phyloP scores from a whole-genome alignment of 2,797 vertebrate species.

The Tadarida brasiliensis region DNA sequence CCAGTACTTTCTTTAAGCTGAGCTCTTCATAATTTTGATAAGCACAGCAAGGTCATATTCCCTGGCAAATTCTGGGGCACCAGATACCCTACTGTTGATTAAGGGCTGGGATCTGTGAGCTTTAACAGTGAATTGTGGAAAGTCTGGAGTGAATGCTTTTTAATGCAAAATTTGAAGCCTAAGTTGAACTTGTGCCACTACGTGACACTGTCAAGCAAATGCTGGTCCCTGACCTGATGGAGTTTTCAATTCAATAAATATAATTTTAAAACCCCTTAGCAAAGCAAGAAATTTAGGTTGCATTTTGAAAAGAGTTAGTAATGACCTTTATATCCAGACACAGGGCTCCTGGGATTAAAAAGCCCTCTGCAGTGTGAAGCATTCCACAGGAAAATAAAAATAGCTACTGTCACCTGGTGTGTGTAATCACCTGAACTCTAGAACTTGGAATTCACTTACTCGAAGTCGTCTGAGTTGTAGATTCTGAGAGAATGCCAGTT shows the following conservation, averaged over 20 bases:
- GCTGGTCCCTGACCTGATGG: not conserved
- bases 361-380: not conserved
- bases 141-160: not conserved
- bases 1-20: not conserved
- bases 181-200: not conserved
- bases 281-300: slow-evolving; percentile 76
- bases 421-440: not conserved
- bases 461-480: not conserved
- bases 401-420: not conserved
- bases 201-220: not conserved
- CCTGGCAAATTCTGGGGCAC: not conserved
- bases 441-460: not conserved
- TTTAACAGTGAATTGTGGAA: not conserved
- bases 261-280: slow-evolving; percentile 64
- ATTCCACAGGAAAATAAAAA: slow-evolving; percentile 58
- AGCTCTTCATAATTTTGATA: not conserved
- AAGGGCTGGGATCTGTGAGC: not conserved
- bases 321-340: slow-evolving; percentile 74
- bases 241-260: slow-evolving; percentile 54
- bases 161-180: not conserved
- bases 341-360: not conserved
- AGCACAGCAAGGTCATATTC: not conserved
- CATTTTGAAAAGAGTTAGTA: slow-evolving; percentile 75
- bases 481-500: slow-evolving; percentile 56
- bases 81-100: not conserved